Evolutionary conservation across 2,113 vertebrate species (phyloP), one percentile per base, ranked within the genome.

Genomic region (Brachyhypopomus occidentalis): DNA sequence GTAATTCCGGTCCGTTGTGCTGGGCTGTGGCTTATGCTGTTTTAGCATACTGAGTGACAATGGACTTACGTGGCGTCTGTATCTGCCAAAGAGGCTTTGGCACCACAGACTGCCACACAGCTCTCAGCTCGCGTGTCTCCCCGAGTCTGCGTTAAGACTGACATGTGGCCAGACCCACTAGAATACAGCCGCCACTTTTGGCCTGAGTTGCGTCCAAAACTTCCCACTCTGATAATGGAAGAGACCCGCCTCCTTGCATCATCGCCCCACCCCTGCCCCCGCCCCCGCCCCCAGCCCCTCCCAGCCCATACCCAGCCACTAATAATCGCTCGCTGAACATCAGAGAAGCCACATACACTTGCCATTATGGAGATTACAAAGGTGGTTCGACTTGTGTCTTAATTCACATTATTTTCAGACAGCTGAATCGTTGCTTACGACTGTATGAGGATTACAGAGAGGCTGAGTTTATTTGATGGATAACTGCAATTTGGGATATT

Each of bases 391-490:
- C 72, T 77, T 22, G 5, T 66, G 80, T 79, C 83, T 90, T 89
- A 83, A 92, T 91, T 91, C 85, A 84, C 88, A 87, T 91, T 91
- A 91, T 91, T 91, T 89, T 91, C 85, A 63, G 77, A 79, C 81
- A 78, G 77, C 58, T 83, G 60, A 86, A 48, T 87, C 83, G 89
- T 80, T 88, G 84, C 72, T 87, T 86, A 84, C 66, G 60, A 78
- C 71, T 84, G 86, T 83, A 87, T 88, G 67, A 77, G 85, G 90
- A 92, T 92, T 90, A 92, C 77, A 87, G 74, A 78, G 2, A 72
- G 48, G 45, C 41, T 41, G 41, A 80, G 85, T 90, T 89, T 87
- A 90, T 90, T 90, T 87, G 88, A 90, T 87, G 88, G 87, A 90
- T 93, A 87, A 88, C 80, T 79, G 71, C 63, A 72, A 60, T 86